Percentiles rank a stretch among this genome's conserved stretches.
phyloP scores from a whole-genome alignment of 2,888 invertebrate species.

The Laothoe populi region DNA sequence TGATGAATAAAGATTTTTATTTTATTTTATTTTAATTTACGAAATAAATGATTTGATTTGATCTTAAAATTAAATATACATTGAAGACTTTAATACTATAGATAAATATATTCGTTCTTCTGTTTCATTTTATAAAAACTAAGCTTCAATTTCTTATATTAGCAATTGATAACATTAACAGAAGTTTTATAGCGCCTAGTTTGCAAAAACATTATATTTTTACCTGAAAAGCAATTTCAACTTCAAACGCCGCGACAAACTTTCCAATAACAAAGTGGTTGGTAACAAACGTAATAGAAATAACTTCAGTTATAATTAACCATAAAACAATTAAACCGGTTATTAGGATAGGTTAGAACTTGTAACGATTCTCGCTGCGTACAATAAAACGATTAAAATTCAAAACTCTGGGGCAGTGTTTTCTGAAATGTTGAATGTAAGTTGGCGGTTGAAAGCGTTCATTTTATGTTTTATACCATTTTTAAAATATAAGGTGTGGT shows the following conservation, averaged over 20 bases:
- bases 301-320: slow-evolving; percentile 35
- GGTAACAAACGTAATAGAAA: slow-evolving; percentile 17
- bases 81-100: too few species aligned
- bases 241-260: background rate
- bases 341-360: slow-evolving; percentile 45
- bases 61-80: too few species aligned
- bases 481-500: too few species aligned
- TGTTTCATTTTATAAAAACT: too few species aligned
- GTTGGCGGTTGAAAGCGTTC: slow-evolving; percentile 27
- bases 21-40: too few species aligned
- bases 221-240: background rate
- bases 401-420: slow-evolving; percentile 36
- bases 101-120: too few species aligned
- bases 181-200: too few species aligned
- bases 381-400: slow-evolving; percentile 58
- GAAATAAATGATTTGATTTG: too few species aligned
- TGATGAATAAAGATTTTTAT: too few species aligned
- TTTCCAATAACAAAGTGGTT: slow-evolving; percentile 18
- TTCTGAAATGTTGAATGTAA: slow-evolving; percentile 31
- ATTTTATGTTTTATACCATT: too few species aligned
- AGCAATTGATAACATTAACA: too few species aligned
- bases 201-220: background rate
- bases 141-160: too few species aligned
- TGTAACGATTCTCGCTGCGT: slow-evolving; percentile 40
- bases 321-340: slow-evolving; percentile 49